Evolutionary conservation across 2,113 vertebrate genomes (phyloP).

Genomic region (Spheniscus mendiculus): DNA sequence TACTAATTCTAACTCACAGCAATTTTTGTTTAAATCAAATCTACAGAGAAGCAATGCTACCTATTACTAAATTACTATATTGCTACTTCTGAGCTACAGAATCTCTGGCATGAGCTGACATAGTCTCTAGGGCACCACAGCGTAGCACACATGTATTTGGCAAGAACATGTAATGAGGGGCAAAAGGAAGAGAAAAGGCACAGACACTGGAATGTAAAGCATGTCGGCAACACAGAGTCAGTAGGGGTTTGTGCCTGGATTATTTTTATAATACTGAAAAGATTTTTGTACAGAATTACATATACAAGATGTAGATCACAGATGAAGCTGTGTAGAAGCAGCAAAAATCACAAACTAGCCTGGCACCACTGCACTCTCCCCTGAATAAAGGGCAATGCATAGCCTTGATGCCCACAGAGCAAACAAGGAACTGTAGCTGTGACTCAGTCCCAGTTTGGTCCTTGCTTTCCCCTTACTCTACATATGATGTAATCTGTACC

Average conservation of each 20-base stretch:
- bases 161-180: background rate
- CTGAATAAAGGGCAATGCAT: background rate
- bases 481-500: constrained; percentile 14
- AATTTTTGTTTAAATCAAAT: background rate
- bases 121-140: background rate
- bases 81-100: background rate
- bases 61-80: background rate
- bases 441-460: background rate
- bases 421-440: background rate
- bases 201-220: background rate
- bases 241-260: background rate
- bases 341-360: background rate
- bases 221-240: background rate
- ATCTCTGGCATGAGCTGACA: background rate
- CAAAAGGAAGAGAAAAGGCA: background rate
- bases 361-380: background rate
- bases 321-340: background rate
- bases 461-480: background rate
- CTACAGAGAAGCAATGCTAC: background rate
- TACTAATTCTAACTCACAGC: background rate
- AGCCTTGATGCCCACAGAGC: background rate
- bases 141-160: background rate
- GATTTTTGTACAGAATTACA: background rate
- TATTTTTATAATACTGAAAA: background rate
- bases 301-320: background rate